These are phyloP conservation scores for Lydus trimaculatus DNA, from an alignment of 2,888 invertebrate genomes.

Conservation along the genomic window DNA sequence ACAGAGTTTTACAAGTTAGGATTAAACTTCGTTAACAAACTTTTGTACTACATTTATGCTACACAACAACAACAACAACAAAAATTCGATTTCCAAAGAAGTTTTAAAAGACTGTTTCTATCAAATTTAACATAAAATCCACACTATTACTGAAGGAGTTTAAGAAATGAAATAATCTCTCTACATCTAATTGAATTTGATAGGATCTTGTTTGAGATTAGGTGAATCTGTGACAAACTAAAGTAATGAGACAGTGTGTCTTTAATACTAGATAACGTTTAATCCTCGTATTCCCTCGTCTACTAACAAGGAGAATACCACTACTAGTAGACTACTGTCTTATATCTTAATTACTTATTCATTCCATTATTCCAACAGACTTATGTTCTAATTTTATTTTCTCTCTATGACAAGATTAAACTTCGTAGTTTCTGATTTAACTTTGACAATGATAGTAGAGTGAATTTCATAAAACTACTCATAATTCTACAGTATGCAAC, in stretches of 20 bases:
- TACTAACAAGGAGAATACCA: not conserved
- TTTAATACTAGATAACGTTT: slow-evolving; percentile 2
- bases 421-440: not conserved
- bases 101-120: not conserved
- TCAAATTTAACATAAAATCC: not conserved
- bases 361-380: slow-evolving; percentile 1
- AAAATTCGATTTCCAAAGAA: not conserved
- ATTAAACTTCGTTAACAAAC: not conserved
- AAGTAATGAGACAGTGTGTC: slow-evolving; percentile 1
- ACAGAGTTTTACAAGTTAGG: not conserved
- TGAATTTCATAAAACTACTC: not conserved
- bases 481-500: too few relatives aligned
- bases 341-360: not conserved
- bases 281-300: not conserved
- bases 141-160: not conserved
- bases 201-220: not conserved
- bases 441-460: not conserved
- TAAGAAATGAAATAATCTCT: not conserved
- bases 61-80: not conserved
- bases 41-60: not conserved
- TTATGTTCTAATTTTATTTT: not conserved
- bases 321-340: not conserved
- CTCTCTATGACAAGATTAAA: not conserved
- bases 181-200: not conserved
- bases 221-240: not conserved